A percentile compares a stretch with the other conserved stretches of the same genome.
phyloP scores from a whole-genome alignment of 2,888 invertebrate genomes.

The Oscheius sp. region DNA sequence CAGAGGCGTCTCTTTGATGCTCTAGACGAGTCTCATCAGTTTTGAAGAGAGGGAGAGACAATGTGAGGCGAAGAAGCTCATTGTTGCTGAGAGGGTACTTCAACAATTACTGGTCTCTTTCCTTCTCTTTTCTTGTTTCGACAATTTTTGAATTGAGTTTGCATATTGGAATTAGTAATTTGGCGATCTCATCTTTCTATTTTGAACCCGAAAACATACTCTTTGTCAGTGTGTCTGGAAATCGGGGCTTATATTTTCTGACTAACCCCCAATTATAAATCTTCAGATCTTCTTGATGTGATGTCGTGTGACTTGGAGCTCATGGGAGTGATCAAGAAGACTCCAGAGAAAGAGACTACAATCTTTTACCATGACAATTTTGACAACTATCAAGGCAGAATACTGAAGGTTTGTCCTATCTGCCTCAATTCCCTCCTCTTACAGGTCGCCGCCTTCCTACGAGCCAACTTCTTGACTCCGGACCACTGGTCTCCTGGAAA shows the following conservation, averaged over 20 bases:
- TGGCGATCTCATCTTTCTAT: no score
- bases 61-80: no score
- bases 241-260: no score
- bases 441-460: slow-evolving; percentile 30
- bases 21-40: neutral
- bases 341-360: neutral
- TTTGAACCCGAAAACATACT: no score
- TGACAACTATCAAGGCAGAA: slow-evolving; percentile 37
- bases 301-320: slow-evolving; percentile 27
- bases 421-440: neutral
- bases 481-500: slow-evolving; percentile 31
- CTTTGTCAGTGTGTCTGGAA: no score
- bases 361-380: slow-evolving; percentile 38
- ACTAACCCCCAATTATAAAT: no score
- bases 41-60: neutral
- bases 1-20: neutral
- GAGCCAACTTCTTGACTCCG: slow-evolving; percentile 36
- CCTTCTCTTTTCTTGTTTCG: neutral
- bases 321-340: neutral
- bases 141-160: neutral
- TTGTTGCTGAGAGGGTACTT: no score
- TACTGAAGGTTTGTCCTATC: slow-evolving; percentile 13
- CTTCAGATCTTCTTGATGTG: slow-evolving; percentile 17
- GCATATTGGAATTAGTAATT: no score
- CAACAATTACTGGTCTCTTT: neutral